Evolutionary conservation across 2,113 vertebrate genomes (phyloP).

Genomic region (Triplophysa rosa): DNA sequence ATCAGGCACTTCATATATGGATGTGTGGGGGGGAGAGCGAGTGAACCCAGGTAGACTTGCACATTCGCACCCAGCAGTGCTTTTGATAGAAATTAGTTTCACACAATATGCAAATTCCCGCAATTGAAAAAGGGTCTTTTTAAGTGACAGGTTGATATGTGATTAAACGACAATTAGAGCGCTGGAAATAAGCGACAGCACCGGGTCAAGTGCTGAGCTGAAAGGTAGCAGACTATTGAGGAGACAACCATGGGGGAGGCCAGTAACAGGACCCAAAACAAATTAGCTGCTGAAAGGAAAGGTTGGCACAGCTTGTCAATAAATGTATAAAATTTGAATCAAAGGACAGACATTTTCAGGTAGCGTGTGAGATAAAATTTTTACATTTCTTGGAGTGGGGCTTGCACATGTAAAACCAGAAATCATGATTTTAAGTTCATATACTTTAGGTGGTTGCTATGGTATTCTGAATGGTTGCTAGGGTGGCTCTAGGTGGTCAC

Average conservation of each 20-base stretch:
- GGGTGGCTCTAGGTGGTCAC: too few relatives aligned
- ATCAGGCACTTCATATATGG: conserved; percentile 60
- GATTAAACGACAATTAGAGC: conserved; percentile 83
- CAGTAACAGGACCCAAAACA: conserved; percentile 72
- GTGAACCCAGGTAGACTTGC: conserved; percentile 36
- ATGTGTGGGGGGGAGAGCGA: conserved; percentile 53
- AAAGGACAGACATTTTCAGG: not conserved
- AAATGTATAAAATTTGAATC: conserved; percentile 53
- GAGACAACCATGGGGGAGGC: conserved; percentile 68
- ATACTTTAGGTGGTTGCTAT: too few relatives aligned
- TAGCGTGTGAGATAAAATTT: not conserved
- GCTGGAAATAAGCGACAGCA: conserved; percentile 73
- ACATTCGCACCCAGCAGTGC: conserved; percentile 72
- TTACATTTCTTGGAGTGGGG: too few relatives aligned
- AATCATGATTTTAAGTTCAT: too few relatives aligned
- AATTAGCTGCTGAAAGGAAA: conserved; percentile 71
- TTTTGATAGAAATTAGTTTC: conserved; percentile 80
- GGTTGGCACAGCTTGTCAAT: conserved; percentile 64
- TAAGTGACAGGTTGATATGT: conserved; percentile 84
- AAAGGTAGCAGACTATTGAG: conserved; percentile 75
- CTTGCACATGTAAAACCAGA: too few relatives aligned
- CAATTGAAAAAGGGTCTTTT: conserved; percentile 72
- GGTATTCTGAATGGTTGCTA: too few relatives aligned
- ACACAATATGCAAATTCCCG: conserved; percentile 80
- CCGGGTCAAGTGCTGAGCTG: conserved; percentile 74